Evolutionary conservation across 1,140 invertebrate genomes (phyloP).

Genomic region (Trissolcus basalis): DNA sequence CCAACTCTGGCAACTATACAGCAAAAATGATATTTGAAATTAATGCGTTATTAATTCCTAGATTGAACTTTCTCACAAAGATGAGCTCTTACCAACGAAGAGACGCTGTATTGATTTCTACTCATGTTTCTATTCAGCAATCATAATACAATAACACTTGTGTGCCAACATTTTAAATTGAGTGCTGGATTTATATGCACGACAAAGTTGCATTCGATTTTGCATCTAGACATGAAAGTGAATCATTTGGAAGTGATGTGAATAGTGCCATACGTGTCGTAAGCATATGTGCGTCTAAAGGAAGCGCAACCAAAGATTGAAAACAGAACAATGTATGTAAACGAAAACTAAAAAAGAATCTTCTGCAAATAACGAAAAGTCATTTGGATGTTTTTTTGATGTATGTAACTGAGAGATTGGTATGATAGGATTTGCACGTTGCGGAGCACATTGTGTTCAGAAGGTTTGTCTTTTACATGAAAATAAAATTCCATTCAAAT

Average conservation of each 20-base stretch:
- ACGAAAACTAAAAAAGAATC: constrained; percentile 10
- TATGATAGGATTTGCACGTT: constrained; percentile 33
- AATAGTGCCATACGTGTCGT: constrained; percentile 49
- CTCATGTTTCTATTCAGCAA: no score
- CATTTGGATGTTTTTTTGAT: constrained; percentile 20
- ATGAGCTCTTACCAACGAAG: no score
- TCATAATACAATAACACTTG: no score
- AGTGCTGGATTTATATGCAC: no score
- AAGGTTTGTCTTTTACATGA: constrained; percentile 16
- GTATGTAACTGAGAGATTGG: constrained; percentile 16
- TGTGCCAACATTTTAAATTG: no score
- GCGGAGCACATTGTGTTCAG: constrained; percentile 44
- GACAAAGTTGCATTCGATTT: constrained; percentile 2
- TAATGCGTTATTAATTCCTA: no score
- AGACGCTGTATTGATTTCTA: no score
- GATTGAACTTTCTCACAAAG: no score
- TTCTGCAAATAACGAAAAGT: constrained; percentile 28
- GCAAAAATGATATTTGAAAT: no score
- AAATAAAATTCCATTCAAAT: background rate
- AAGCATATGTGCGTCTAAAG: constrained; percentile 54
- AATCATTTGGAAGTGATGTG: constrained; percentile 29
- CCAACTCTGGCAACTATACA: no score
- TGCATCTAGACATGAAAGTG: constrained; percentile 12
- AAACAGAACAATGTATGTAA: constrained; percentile 11
- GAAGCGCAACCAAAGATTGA: constrained; percentile 50